These are phyloP conservation scores for Phallusia fumigata DNA, from an alignment of 23 tunicate species.

Conservation along the genomic window DNA sequence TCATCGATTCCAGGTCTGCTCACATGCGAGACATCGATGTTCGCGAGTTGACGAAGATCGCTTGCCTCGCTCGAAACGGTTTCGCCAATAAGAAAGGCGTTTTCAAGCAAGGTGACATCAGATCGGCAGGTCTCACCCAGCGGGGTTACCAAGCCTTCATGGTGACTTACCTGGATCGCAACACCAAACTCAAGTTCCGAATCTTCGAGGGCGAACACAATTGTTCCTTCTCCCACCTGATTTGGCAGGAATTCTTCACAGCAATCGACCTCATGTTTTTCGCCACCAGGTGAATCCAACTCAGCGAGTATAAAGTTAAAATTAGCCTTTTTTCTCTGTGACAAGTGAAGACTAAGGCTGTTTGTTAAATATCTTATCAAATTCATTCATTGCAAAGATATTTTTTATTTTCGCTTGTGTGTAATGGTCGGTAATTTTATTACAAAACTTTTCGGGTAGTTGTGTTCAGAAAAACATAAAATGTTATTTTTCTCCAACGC, in stretches of 20 bases:
- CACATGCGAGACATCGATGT: slow-evolving; percentile 33
- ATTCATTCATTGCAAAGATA: too few species aligned
- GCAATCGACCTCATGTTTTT: slow-evolving; percentile 44
- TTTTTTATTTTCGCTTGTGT: too few species aligned
- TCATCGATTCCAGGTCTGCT: slow-evolving; percentile 22
- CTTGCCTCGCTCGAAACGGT: slow-evolving; percentile 32
- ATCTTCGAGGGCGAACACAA: slow-evolving; percentile 40
- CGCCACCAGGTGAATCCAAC: slow-evolving; percentile 12
- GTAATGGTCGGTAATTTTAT: too few species aligned
- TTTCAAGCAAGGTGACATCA: slow-evolving; percentile 21
- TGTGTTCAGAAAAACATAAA: too few species aligned
- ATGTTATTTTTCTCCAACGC: too few species aligned
- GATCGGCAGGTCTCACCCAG: slow-evolving; percentile 19
- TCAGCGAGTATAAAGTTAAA: too few species aligned
- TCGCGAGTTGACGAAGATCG: slow-evolving; percentile 23
- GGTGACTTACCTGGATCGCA: slow-evolving; percentile 31
- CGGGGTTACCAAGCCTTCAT: slow-evolving; percentile 40
- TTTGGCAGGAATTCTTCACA: slow-evolving; percentile 64
- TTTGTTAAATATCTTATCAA: too few species aligned
- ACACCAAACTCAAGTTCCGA: slow-evolving; percentile 22
- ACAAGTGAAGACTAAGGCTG: background rate
- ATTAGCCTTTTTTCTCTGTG: background rate
- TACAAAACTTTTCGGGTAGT: too few species aligned
- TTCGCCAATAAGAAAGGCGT: slow-evolving; percentile 19
- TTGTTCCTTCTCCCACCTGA: slow-evolving; percentile 40